Evolutionary conservation across 1,140 invertebrate species (phyloP).

Genomic region (Drosophila saltans): DNA sequence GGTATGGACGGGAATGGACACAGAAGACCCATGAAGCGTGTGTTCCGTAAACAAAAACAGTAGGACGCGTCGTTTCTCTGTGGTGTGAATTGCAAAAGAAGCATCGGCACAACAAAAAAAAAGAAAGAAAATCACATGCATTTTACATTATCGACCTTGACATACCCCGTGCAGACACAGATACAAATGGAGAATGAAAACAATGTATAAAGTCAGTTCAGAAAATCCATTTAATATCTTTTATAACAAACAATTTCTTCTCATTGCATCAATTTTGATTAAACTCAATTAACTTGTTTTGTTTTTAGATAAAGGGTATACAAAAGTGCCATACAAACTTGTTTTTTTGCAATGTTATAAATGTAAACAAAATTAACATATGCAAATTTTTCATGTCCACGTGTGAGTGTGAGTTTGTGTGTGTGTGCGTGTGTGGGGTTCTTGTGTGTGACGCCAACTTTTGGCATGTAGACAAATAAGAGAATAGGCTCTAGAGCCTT

Average conservation of each 20-base stretch:
- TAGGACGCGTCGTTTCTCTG: constrained; percentile 30
- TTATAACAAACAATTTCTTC: neutral
- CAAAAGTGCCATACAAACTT: constrained; percentile 62
- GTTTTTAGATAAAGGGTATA: constrained; percentile 10
- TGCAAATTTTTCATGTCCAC: constrained; percentile 69
- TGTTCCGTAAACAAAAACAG: constrained; percentile 62
- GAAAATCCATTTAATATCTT: too few species aligned
- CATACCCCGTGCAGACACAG: neutral
- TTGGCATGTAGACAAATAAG: constrained; percentile 63
- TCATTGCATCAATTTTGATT: neutral
- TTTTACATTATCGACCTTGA: neutral
- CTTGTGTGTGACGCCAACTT: constrained; percentile 34
- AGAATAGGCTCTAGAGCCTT: constrained; percentile 40
- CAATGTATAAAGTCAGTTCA: too few species aligned
- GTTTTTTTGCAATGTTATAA: constrained; percentile 75
- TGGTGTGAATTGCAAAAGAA: constrained; percentile 68
- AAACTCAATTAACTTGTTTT: neutral
- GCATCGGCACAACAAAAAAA: neutral
- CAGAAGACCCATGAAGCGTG: constrained; percentile 59
- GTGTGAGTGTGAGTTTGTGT: constrained; percentile 42
- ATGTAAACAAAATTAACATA: constrained; percentile 81
- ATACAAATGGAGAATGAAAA: too few species aligned
- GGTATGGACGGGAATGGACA: neutral
- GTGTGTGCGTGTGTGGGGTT: constrained; percentile 23
- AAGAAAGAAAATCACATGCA: constrained; percentile 16